Evolutionary conservation across 2,888 invertebrate species (phyloP), one percentile per base, ranked within the genome.

Genomic region (Apodemia duryi): DNA sequence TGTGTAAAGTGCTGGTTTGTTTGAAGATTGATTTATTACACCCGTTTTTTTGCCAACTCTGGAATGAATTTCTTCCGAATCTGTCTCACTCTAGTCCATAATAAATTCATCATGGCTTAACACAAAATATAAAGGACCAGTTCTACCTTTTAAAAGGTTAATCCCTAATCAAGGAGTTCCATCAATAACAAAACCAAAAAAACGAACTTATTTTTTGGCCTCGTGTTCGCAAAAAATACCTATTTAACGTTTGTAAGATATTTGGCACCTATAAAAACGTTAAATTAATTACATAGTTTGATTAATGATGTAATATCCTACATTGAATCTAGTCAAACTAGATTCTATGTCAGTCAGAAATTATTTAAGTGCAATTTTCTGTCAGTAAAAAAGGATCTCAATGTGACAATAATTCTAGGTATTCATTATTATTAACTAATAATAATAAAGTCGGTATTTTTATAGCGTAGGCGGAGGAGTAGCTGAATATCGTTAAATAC

Each of bases 311-410:
- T 54, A 54, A 54, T 13, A 61, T 13, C 43, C 43, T 43, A n/a
- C 9, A 41, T 41, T 21, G 13, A 13, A 61, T 13, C 38, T 35
- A 61, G 43, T 61, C 61, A 61, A 61, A 61, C 38, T 38, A n/a
- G 21, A 41, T 38, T 61, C 7, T 61, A 10, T n/a, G n/a, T 38
- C 29, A 6, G 10, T 43, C 43, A 43, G 43, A 43, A 10, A 43
- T 43, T 43, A 11, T 43, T 43, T 43, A 43, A 43, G 10, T 43
- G 43, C 3, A 43, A 43, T 43, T 3, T 6, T 38, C 38, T 38
- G 38, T 21, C 21, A 21, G 21, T 21, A 21, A 21, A 21, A 21
- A 21, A 21, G 21, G 21, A 21, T 21, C 21, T 1, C 21, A 21
- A 21, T 1, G 21, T 21, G 21, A 21, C 21, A 21, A 21, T 21